Conservation (phyloP, 2,113 vertebrate genomes). For the Leuciscus idus region DNA sequence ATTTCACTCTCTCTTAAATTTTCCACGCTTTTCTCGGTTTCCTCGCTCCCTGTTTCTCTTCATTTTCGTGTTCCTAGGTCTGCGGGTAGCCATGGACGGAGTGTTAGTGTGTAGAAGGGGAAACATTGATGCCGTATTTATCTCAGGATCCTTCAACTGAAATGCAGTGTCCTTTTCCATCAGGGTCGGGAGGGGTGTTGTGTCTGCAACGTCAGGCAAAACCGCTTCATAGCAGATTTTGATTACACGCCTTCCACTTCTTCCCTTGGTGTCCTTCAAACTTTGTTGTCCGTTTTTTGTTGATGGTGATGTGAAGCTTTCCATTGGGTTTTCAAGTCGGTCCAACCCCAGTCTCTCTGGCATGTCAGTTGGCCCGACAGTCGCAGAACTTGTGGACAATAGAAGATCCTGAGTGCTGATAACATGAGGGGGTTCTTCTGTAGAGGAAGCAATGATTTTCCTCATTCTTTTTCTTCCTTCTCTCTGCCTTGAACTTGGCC, state of each 20-base stretch:
- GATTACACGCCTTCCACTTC: constrained; percentile 20
- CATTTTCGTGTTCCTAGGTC: constrained; percentile 56
- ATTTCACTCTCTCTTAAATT: constrained; percentile 38
- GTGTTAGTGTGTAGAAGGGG: constrained; percentile 36
- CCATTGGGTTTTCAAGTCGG: constrained; percentile 17
- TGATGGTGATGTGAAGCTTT: constrained; percentile 2
- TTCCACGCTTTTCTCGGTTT: constrained; percentile 67
- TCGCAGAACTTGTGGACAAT: neutral
- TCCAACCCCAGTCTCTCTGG: constrained; percentile 29
- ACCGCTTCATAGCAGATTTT: constrained; percentile 24
- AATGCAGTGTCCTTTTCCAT: constrained; percentile 15
- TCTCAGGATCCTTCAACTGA: constrained; percentile 28
- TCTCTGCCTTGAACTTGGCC: constrained; percentile 56
- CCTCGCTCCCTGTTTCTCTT: constrained; percentile 60
- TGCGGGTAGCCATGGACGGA: constrained; percentile 53
- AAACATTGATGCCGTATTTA: neutral
- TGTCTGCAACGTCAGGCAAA: neutral
- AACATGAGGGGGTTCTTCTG: constrained; percentile 12
- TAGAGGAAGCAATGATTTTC: constrained; percentile 55
- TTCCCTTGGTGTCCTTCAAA: constrained; percentile 46
- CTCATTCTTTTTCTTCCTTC: constrained; percentile 58
- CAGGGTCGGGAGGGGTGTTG: neutral
- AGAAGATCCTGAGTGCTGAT: constrained; percentile 37
- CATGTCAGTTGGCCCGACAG: neutral
- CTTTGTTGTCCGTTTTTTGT: constrained; percentile 9